Percentiles rank a stretch among this genome's conserved stretches.
Evolutionary conservation across 2,113 vertebrate species (phyloP).

Genomic region (Ageneiosus marmoratus): DNA sequence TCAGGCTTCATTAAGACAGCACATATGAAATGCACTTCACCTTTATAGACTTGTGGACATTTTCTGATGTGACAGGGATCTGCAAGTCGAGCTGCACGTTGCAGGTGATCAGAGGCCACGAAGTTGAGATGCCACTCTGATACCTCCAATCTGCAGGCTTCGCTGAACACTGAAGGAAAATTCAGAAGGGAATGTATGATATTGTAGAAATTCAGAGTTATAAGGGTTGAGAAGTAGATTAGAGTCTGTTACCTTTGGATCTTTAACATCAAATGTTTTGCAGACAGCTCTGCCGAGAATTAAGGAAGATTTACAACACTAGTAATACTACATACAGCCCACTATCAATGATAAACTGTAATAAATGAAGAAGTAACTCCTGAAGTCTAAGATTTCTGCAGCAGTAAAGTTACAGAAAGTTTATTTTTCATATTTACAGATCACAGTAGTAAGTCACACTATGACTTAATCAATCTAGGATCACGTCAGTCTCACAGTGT

Average conservation of each 20-base stretch:
- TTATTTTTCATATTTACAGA: background rate
- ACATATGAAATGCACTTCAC: conserved; percentile 58
- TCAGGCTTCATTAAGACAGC: too few relatives aligned
- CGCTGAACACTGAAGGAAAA: conserved; percentile 76
- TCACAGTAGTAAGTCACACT: background rate
- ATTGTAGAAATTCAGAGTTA: background rate
- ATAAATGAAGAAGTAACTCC: background rate
- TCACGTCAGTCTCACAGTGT: background rate
- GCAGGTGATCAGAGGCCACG: conserved; percentile 82
- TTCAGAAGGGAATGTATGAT: background rate
- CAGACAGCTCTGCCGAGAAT: conserved; percentile 80
- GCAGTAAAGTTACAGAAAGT: background rate
- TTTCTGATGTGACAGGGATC: conserved; percentile 76
- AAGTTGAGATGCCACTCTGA: conserved; percentile 78
- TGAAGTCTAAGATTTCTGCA: background rate
- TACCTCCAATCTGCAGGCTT: conserved; percentile 96
- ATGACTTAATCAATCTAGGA: background rate
- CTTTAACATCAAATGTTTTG: conserved; percentile 84
- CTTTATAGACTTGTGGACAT: conserved; percentile 79
- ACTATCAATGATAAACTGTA: background rate
- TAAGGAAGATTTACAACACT: conserved; percentile 68
- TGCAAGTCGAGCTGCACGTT: conserved; percentile 81
- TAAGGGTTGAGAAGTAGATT: too few relatives aligned
- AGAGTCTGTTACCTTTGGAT: conserved; percentile 81
- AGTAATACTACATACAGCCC: background rate